phyloP scores from a whole-genome alignment of 1,140 invertebrate genomes.

The Arion vulgaris region DNA sequence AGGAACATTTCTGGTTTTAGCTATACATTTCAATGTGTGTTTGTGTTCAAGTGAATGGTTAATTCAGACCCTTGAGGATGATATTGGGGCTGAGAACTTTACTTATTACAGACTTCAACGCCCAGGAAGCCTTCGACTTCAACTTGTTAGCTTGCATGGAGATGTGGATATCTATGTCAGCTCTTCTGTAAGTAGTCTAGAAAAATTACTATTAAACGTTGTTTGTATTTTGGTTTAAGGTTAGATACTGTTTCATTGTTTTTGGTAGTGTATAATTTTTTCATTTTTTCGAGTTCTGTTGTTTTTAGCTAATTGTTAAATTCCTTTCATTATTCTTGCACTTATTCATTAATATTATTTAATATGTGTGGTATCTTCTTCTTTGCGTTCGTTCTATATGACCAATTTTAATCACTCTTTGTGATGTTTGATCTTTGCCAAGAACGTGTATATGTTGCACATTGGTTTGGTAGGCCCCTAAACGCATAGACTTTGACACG shows the following conservation, averaged over 20 bases:
- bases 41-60: background rate
- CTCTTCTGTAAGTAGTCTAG: slow-evolving; percentile 7
- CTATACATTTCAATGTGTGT: background rate
- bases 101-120: slow-evolving; percentile 32
- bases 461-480: too few relatives aligned
- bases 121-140: slow-evolving; percentile 4
- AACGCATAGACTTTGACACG: too few relatives aligned
- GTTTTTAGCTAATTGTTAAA: background rate
- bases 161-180: slow-evolving; percentile 36
- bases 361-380: too few relatives aligned
- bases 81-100: slow-evolving; percentile 34
- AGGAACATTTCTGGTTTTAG: background rate
- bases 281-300: background rate
- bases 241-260: too few relatives aligned
- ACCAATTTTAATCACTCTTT: too few relatives aligned
- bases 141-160: slow-evolving; percentile 13
- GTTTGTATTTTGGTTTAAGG: too few relatives aligned
- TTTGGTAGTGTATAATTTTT: background rate
- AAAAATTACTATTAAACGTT: too few relatives aligned
- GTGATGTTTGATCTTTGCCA: too few relatives aligned
- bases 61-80: slow-evolving; percentile 30
- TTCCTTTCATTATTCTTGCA: too few relatives aligned
- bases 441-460: too few relatives aligned
- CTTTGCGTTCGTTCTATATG: too few relatives aligned
- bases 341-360: too few relatives aligned